Conservation (phyloP, 2,888 invertebrate genomes). For the Drosophila mulleri region DNA sequence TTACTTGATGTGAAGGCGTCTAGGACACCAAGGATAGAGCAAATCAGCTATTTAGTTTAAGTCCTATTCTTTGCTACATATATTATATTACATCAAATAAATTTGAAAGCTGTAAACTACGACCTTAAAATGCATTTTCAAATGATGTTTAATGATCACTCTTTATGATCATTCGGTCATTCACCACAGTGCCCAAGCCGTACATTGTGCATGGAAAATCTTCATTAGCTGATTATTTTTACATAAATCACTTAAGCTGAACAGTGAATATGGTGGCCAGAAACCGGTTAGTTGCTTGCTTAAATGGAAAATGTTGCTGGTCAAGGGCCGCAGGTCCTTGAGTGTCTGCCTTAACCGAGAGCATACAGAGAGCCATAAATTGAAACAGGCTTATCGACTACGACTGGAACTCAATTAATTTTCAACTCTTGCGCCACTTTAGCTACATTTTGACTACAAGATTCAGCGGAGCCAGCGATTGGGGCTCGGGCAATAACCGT, state of each 20-base stretch:
- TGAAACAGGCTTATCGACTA: conserved; percentile 60
- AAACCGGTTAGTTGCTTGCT: conserved; percentile 54
- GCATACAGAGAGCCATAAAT: conserved; percentile 36
- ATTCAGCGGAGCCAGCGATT: conserved; percentile 20
- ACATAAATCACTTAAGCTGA: not conserved
- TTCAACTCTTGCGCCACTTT: conserved; percentile 36
- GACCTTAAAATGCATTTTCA: not conserved
- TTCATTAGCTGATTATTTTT: not conserved
- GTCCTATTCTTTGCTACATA: not conserved
- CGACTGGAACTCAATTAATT: conserved; percentile 38
- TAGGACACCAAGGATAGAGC: not conserved
- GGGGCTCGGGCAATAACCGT: conserved; percentile 65
- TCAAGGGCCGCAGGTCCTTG: conserved; percentile 73
- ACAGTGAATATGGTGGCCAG: not conserved
- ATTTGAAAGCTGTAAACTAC: no score
- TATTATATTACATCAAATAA: not conserved
- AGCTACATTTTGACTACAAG: conserved; percentile 37
- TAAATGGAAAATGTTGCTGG: conserved; percentile 17
- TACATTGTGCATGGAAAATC: not conserved
- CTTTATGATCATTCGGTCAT: not conserved
- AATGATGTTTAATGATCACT: not conserved
- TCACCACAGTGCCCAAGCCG: not conserved
- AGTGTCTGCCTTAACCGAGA: conserved; percentile 13
- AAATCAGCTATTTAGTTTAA: not conserved
- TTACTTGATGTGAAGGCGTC: not conserved